These are phyloP conservation scores for Ips typographus DNA, from an alignment of 1,140 invertebrate genomes.

Conservation along the genomic window DNA sequence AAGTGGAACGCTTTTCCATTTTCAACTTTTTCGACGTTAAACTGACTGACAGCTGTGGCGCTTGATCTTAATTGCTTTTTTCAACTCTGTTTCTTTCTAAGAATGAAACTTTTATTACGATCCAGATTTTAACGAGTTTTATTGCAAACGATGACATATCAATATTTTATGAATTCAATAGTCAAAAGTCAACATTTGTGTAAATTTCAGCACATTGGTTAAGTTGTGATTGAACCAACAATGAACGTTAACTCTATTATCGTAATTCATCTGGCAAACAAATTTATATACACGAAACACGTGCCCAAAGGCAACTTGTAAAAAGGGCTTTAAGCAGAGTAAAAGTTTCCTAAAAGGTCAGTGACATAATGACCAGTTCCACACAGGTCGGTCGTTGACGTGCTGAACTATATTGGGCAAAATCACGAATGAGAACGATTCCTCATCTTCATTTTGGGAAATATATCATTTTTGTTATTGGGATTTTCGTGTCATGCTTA, in stretches of 20 bases:
- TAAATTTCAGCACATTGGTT: no score
- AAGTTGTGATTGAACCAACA: no score
- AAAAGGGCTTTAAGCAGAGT: background rate
- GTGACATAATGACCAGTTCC: slow-evolving; percentile 27
- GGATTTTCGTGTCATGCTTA: background rate
- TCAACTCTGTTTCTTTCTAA: background rate
- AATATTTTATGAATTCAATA: no score
- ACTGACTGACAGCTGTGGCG: slow-evolving; percentile 22
- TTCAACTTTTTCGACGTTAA: slow-evolving; percentile 23
- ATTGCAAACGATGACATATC: no score
- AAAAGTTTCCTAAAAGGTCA: slow-evolving; percentile 20
- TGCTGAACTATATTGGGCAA: slow-evolving; percentile 12
- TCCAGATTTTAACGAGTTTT: no score
- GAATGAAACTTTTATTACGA: no score
- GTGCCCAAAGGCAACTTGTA: slow-evolving; percentile 4
- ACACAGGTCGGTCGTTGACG: slow-evolving; percentile 18
- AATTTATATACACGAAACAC: slow-evolving; percentile 22
- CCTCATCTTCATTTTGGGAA: slow-evolving; percentile 4
- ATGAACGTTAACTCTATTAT: no score
- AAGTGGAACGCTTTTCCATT: slow-evolving; percentile 36
- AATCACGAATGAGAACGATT: slow-evolving; percentile 12
- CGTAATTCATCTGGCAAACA: background rate
- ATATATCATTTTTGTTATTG: slow-evolving; percentile 5
- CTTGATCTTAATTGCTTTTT: slow-evolving; percentile 32
- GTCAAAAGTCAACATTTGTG: no score